Conservation (phyloP, 2,113 vertebrate genomes). For the Nibea albiflora region DNA sequence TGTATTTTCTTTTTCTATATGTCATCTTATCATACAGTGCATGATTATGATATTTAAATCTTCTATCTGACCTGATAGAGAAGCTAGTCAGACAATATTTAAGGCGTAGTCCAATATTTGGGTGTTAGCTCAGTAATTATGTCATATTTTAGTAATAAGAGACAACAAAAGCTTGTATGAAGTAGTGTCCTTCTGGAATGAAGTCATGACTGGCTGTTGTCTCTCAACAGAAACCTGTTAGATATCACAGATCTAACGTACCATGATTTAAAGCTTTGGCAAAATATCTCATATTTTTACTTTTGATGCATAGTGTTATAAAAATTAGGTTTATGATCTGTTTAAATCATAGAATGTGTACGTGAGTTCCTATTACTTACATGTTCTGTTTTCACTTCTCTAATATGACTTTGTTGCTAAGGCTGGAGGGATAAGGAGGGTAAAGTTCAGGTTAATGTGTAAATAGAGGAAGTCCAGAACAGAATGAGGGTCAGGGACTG, state of each 20-base stretch:
- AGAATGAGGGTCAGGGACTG: no score
- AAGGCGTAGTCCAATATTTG: neutral
- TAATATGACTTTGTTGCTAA: no score
- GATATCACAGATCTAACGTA: neutral
- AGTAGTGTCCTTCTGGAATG: neutral
- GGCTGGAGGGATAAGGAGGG: no score
- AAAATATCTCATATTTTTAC: neutral
- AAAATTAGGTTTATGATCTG: no score
- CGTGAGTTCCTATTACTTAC: no score
- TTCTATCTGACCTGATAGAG: neutral
- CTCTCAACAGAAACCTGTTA: neutral
- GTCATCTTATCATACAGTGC: neutral
- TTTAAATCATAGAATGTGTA: no score
- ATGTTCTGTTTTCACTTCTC: no score
- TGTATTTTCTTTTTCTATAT: neutral
- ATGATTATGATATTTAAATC: neutral
- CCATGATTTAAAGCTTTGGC: neutral
- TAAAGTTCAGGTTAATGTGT: no score
- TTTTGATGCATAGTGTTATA: no score
- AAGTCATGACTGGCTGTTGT: neutral
- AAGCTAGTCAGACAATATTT: neutral
- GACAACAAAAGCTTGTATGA: neutral
- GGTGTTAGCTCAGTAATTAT: neutral
- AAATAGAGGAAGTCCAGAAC: no score
- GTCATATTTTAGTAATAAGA: neutral